Evolutionary conservation across 2,797 vertebrate species (phyloP).

Genomic region (Anguilla pacifica): DNA sequence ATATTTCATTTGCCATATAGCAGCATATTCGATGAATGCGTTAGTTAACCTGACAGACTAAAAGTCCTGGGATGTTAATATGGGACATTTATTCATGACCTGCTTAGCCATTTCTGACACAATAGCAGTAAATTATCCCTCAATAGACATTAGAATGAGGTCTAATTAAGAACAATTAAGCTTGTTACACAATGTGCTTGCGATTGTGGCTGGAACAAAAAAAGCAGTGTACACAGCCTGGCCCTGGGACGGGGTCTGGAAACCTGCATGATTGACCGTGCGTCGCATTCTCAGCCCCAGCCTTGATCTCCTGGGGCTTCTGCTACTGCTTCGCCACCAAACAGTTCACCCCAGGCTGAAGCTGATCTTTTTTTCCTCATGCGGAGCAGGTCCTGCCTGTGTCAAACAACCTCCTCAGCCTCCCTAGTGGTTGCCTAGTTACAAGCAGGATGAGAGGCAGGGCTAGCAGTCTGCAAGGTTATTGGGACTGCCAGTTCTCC

Average conservation of each 20-base stretch:
- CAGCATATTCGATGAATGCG: neutral
- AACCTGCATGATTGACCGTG: neutral
- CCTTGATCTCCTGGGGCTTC: neutral
- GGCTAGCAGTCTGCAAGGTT: neutral
- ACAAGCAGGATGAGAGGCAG: neutral
- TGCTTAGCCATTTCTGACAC: neutral
- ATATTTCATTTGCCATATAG: neutral
- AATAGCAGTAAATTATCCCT: neutral
- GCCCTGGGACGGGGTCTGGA: neutral
- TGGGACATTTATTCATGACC: neutral
- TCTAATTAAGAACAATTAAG: conserved; percentile 1
- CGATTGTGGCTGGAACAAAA: neutral
- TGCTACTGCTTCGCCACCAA: neutral
- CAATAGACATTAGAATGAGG: neutral
- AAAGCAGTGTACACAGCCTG: neutral
- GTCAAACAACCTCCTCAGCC: neutral
- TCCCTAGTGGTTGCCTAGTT: neutral
- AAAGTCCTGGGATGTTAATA: neutral
- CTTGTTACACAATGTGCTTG: neutral
- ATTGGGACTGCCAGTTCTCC: neutral
- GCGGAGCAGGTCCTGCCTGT: neutral
- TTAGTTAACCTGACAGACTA: neutral
- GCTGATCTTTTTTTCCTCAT: neutral
- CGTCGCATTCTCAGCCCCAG: neutral
- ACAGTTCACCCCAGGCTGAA: neutral